A percentile compares a stretch with the other conserved stretches of the same genome.
Conservation (phyloP, 2,113 vertebrate genomes). For the Thomomys bottae region DNA sequence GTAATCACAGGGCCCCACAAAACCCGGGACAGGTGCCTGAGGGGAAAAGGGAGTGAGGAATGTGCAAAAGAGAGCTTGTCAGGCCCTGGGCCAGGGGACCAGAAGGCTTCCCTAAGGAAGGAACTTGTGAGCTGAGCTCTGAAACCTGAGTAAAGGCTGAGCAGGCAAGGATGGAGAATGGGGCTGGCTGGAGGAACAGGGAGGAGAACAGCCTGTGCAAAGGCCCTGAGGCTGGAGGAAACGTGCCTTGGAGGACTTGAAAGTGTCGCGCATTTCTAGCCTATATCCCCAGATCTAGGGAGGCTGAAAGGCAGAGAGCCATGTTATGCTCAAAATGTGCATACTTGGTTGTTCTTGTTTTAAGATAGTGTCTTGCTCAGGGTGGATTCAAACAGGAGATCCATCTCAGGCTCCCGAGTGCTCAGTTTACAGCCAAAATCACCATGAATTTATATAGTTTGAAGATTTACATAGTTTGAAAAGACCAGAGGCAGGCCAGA, state of each 20-base stretch:
- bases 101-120: neutral
- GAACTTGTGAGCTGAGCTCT: neutral
- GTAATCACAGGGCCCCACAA: neutral
- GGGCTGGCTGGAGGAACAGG: rapidly evolving
- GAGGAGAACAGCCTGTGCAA: neutral
- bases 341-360: too few species aligned
- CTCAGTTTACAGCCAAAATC: too few species aligned
- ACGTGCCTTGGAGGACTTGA: neutral
- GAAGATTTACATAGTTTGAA: neutral
- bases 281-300: neutral
- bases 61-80: neutral
- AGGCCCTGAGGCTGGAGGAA: neutral
- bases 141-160: neutral
- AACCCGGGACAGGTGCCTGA: neutral
- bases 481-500: neutral
- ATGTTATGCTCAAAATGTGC: neutral
- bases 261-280: neutral
- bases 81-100: neutral
- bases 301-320: neutral
- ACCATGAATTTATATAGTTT: neutral
- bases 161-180: neutral
- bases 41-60: neutral
- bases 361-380: too few species aligned
- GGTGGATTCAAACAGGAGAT: too few species aligned
- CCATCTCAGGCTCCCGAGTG: too few species aligned